Percentiles rank a stretch among this genome's conserved stretches.
phyloP scores from a whole-genome alignment of 2,113 vertebrate genomes.

The Coregonus clupeaformis region DNA sequence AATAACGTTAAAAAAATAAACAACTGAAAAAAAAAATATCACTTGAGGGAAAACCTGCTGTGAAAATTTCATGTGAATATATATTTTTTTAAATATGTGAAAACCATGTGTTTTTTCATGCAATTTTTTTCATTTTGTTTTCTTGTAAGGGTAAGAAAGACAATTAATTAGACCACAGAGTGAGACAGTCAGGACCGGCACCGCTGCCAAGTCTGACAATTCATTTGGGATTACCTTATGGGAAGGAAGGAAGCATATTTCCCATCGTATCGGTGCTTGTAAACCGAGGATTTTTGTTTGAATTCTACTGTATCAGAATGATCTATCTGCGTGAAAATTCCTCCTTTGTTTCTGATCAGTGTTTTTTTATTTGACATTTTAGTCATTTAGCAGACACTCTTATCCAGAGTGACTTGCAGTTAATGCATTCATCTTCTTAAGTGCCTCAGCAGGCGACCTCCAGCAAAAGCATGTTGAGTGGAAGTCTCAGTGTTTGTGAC shows the following conservation, averaged over 20 bases:
- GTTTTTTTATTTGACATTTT: no score
- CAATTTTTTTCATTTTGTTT: no score
- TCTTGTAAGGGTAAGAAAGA: background rate
- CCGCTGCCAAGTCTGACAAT: slow-evolving; percentile 39
- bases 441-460: background rate
- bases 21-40: no score
- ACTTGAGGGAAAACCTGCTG: no score
- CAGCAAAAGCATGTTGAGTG: background rate
- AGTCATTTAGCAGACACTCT: no score
- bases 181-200: slow-evolving; percentile 9
- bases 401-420: no score
- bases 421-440: background rate
- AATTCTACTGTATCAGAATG: background rate
- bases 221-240: slow-evolving; percentile 44
- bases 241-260: background rate
- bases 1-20: no score
- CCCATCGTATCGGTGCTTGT: background rate
- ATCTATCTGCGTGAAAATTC: background rate
- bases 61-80: no score
- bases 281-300: background rate
- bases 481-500: slow-evolving; percentile 39
- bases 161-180: slow-evolving; percentile 29
- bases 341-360: background rate
- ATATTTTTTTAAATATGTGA: no score
- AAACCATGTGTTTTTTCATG: no score